These are phyloP conservation scores for Aphrocallistes beatrix DNA, from an alignment of 37 sponge, comb jelly and placozoan species.

Conservation along the genomic window DNA sequence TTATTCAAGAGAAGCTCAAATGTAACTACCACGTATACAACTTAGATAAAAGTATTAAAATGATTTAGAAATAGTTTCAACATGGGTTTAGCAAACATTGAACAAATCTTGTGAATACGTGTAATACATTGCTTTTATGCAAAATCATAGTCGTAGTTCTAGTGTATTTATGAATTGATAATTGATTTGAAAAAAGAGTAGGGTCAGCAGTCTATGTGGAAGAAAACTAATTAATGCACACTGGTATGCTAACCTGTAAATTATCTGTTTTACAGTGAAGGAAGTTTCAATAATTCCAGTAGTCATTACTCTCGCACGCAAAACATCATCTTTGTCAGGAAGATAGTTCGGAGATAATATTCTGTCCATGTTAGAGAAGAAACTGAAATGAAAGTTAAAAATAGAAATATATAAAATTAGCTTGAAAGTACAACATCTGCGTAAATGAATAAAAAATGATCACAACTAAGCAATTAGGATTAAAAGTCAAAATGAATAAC, in stretches of 20 bases:
- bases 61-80: no score
- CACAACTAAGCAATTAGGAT: no score
- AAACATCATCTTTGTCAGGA: constrained; percentile 75
- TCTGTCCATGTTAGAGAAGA: constrained; percentile 67
- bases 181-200: background rate
- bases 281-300: constrained; percentile 92
- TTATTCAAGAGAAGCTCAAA: no score
- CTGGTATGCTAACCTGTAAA: constrained; percentile 76
- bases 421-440: no score
- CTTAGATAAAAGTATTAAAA: no score
- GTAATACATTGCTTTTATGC: no score
- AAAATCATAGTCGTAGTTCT: no score
- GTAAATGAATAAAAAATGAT: no score
- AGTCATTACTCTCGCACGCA: constrained; percentile 79
- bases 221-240: no score
- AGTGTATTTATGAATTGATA: background rate
- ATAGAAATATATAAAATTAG: background rate
- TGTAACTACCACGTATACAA: no score
- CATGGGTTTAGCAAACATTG: no score
- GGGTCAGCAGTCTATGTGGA: background rate
- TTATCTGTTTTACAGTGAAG: constrained; percentile 65
- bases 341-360: constrained; percentile 52
- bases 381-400: constrained; percentile 32
- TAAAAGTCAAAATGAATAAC: background rate
- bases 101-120: no score